A percentile compares a stretch with the other conserved stretches of the same genome.
Conservation (phyloP, 2,113 vertebrate species). For the Paracanthobrama guichenoti region DNA sequence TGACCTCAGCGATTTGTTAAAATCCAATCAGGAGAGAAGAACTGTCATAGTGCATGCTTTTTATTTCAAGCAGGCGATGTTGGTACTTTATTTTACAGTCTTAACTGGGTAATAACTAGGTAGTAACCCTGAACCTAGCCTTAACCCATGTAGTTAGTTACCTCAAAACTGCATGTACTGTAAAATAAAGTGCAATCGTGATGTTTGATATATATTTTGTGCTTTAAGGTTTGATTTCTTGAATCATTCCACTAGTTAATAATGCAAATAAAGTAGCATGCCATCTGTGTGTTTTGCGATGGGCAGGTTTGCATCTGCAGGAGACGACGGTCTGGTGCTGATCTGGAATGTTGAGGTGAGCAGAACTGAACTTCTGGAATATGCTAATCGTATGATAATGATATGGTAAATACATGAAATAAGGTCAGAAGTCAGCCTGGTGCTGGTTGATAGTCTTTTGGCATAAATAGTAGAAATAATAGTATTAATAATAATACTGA, state of each 20-base stretch:
- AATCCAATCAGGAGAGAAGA: not conserved
- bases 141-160: too few relatives aligned
- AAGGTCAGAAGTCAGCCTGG: not conserved
- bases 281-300: constrained; percentile 23
- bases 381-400: not conserved
- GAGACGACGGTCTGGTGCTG: constrained; percentile 89
- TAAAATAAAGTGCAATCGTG: too few relatives aligned
- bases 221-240: not conserved
- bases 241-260: not conserved
- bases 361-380: not conserved
- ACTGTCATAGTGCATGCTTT: not conserved
- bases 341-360: constrained; percentile 91
- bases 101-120: too few relatives aligned
- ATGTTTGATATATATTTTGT: not conserved
- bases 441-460: not conserved
- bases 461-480: not conserved
- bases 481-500: too few relatives aligned
- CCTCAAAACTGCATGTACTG: too few relatives aligned
- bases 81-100: too few relatives aligned
- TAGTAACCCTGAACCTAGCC: too few relatives aligned
- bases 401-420: not conserved
- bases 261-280: not conserved
- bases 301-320: constrained; percentile 91
- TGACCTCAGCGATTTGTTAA: constrained; percentile 61
- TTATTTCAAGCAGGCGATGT: not conserved